These are phyloP conservation scores for Ondatra zibethicus DNA, from an alignment of 2,113 vertebrate genomes.

Conservation along the genomic window DNA sequence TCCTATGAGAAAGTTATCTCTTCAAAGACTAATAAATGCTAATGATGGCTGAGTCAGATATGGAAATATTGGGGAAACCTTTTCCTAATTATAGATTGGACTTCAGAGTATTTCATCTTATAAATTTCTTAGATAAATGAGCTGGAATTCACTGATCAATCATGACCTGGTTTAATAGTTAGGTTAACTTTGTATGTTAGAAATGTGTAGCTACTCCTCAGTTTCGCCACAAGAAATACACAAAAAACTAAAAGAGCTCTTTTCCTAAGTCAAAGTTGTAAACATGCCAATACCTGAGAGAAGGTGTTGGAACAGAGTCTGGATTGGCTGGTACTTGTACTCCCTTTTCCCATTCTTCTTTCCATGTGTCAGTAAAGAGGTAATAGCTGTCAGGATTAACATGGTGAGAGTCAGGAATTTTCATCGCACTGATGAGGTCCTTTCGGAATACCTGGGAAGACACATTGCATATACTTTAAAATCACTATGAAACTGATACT, in stretches of 20 bases:
- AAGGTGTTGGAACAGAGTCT: conserved; percentile 93
- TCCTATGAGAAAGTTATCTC: background rate
- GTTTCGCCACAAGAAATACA: conserved; percentile 22
- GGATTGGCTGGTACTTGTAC: conserved; percentile 97
- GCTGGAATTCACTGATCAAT: conserved; percentile 31
- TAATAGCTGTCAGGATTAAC: conserved; percentile 96
- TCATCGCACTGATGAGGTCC: conserved; percentile 99
- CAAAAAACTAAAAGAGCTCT: conserved; percentile 17
- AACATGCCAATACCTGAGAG: conserved; percentile 89
- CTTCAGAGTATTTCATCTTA: conserved; percentile 32
- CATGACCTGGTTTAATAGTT: conserved; percentile 26
- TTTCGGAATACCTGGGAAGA: conserved; percentile 95
- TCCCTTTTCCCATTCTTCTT: conserved; percentile 99
- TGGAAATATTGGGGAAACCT: conserved; percentile 59
- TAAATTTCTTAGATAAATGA: conserved; percentile 47
- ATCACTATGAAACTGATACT: conserved; percentile 2
- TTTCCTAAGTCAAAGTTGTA: conserved; percentile 44
- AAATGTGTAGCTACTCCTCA: conserved; percentile 13
- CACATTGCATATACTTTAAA: conserved; percentile 54
- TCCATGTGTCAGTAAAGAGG: conserved; percentile 96
- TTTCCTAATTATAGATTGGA: conserved; percentile 44
- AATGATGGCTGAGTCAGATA: conserved; percentile 47
- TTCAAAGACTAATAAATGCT: conserved; percentile 58
- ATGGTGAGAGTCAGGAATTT: conserved; percentile 97
- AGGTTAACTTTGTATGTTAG: conserved; percentile 36